These are phyloP conservation scores for Cyprinodon variegatus DNA, from an alignment of 2,113 vertebrate genomes.

Conservation along the genomic window DNA sequence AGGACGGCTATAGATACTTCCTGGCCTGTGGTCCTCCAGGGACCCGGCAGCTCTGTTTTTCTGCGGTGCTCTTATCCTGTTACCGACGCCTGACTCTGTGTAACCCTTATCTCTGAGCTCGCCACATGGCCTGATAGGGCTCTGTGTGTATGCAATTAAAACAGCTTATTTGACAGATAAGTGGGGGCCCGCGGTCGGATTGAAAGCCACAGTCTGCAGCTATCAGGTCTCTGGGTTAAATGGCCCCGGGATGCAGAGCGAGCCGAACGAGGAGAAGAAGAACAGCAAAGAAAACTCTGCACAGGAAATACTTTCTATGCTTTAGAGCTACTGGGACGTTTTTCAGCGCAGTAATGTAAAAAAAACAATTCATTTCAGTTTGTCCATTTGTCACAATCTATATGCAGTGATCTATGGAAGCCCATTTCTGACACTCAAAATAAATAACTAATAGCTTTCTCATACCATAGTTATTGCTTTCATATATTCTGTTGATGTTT, in stretches of 20 bases:
- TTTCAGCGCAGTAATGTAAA: background rate
- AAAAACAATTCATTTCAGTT: too few relatives aligned
- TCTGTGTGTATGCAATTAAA: constrained; percentile 78
- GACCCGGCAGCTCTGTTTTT: constrained; percentile 66
- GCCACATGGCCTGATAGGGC: constrained; percentile 71
- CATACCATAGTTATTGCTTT: too few relatives aligned
- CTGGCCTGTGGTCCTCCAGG: constrained; percentile 61
- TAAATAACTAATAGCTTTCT: too few relatives aligned
- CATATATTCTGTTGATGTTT: too few relatives aligned
- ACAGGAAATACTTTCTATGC: background rate
- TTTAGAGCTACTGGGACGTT: background rate
- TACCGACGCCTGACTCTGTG: constrained; percentile 73
- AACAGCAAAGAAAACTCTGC: background rate
- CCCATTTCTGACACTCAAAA: too few relatives aligned
- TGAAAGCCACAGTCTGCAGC: constrained; percentile 70
- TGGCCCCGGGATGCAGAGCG: constrained; percentile 43
- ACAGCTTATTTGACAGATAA: constrained; percentile 75
- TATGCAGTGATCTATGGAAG: too few relatives aligned
- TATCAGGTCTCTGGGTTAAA: constrained; percentile 66
- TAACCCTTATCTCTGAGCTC: constrained; percentile 76
- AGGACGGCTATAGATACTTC: constrained; percentile 65
- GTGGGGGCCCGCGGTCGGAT: constrained; percentile 64
- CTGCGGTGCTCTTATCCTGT: constrained; percentile 76
- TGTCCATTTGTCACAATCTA: too few relatives aligned
- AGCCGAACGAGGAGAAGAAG: constrained; percentile 7